phyloP scores from a whole-genome alignment of 2,888 invertebrate species.

The Clanis bilineata region DNA sequence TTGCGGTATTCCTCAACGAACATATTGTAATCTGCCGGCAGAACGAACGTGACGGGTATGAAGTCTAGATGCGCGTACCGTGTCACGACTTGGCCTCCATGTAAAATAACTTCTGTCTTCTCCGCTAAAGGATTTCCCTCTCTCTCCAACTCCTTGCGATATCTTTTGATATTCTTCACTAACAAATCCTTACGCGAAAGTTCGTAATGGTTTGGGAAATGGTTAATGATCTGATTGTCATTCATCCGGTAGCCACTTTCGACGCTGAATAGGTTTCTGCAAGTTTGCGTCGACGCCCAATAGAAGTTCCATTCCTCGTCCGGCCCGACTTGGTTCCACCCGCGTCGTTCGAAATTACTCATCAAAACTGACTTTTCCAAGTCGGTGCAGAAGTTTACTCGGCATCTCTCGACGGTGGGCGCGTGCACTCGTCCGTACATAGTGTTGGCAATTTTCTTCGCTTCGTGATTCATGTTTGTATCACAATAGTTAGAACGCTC shows the following conservation, averaged over 20 bases:
- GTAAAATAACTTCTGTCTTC: constrained; percentile 78
- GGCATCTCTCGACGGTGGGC: constrained; percentile 71
- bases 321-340: constrained; percentile 90
- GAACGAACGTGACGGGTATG: constrained; percentile 95
- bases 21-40: constrained; percentile 98
- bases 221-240: constrained; percentile 96
- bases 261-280: constrained; percentile 90
- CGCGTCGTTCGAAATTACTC: constrained; percentile 58
- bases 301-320: constrained; percentile 98
- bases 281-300: constrained; percentile 95
- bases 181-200: constrained; percentile 97
- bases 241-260: constrained; percentile 73
- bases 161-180: constrained; percentile 97
- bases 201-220: constrained; percentile 97
- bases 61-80: constrained; percentile 90
- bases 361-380: constrained; percentile 59
- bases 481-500: constrained; percentile 22
- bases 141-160: constrained; percentile 95
- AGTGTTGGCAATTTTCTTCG: constrained; percentile 58
- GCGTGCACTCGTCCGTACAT: constrained; percentile 73
- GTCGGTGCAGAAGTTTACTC: constrained; percentile 64
- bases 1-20: constrained; percentile 98
- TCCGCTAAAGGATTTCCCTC: constrained; percentile 94
- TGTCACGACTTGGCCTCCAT: constrained; percentile 84
- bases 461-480: constrained; percentile 57